Evolutionary conservation across 2,113 vertebrate genomes (phyloP).

Genomic region (Hypanus sabinus): DNA sequence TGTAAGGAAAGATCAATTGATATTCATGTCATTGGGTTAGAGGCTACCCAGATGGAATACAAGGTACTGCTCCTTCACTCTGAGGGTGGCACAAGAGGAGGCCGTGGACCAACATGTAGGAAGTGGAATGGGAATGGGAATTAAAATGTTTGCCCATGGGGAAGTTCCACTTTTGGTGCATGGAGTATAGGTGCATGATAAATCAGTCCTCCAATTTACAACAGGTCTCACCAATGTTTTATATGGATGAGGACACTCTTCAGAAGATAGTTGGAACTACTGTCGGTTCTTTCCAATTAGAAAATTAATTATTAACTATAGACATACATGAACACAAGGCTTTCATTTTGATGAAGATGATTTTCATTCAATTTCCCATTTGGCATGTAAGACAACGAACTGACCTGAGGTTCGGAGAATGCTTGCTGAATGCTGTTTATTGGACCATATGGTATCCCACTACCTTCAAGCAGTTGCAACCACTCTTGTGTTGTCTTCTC

Average conservation of each 20-base stretch:
- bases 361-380: not conserved
- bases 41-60: too few species aligned
- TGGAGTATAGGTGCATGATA: too few species aligned
- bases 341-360: not conserved
- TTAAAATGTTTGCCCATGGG: too few species aligned
- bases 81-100: too few species aligned
- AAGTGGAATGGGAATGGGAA: too few species aligned
- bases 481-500: conserved; percentile 71
- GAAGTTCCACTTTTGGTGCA: too few species aligned
- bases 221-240: not conserved
- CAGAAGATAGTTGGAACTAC: not conserved
- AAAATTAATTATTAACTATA: not conserved
- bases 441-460: conserved; percentile 78
- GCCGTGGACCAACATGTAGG: too few species aligned
- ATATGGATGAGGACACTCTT: not conserved
- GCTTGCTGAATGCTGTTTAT: conserved; percentile 86
- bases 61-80: too few species aligned
- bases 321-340: not conserved
- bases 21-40: too few species aligned
- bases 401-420: conserved; percentile 83
- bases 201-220: too few species aligned
- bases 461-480: conserved; percentile 76
- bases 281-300: conserved; percentile 6
- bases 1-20: too few species aligned
- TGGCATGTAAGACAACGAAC: conserved; percentile 43